These are phyloP conservation scores for Zaprionus capensis DNA, from an alignment of 1,140 invertebrate genomes.

Conservation along the genomic window DNA sequence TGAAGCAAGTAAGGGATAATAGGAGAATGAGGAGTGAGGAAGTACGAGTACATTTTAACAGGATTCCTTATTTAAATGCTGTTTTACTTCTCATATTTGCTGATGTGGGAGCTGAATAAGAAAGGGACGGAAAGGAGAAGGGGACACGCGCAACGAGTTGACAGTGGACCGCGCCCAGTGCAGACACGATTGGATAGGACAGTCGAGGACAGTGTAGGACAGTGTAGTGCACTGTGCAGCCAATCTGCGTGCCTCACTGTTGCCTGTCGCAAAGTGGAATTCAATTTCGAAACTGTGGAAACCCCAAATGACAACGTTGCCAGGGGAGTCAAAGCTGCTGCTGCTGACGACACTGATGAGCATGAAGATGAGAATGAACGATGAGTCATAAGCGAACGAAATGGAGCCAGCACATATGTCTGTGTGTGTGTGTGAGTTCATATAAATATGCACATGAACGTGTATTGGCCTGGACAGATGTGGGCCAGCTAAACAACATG, in stretches of 20 bases:
- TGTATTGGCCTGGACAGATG: constrained; percentile 27
- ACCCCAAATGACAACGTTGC: constrained; percentile 51
- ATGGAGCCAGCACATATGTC: neutral
- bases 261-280: constrained; percentile 52
- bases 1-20: neutral
- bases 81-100: constrained; percentile 38
- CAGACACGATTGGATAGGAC: constrained; percentile 11
- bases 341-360: constrained; percentile 7
- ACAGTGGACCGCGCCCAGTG: constrained; percentile 31
- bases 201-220: constrained; percentile 9
- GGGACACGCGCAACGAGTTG: constrained; percentile 27
- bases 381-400: constrained; percentile 60
- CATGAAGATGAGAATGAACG: constrained; percentile 11
- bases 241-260: constrained; percentile 30
- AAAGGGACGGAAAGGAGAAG: neutral
- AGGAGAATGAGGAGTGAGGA: neutral
- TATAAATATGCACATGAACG: constrained; percentile 36
- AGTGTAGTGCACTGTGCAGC: constrained; percentile 11
- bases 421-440: constrained; percentile 1
- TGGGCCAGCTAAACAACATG: constrained; percentile 44
- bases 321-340: neutral
- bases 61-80: constrained; percentile 54
- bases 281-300: constrained; percentile 68
- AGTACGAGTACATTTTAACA: constrained; percentile 38
- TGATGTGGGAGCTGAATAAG: neutral